These are phyloP conservation scores for Dendroctonus ponderosae DNA, from an alignment of 1,140 invertebrate genomes.

Conservation along the genomic window DNA sequence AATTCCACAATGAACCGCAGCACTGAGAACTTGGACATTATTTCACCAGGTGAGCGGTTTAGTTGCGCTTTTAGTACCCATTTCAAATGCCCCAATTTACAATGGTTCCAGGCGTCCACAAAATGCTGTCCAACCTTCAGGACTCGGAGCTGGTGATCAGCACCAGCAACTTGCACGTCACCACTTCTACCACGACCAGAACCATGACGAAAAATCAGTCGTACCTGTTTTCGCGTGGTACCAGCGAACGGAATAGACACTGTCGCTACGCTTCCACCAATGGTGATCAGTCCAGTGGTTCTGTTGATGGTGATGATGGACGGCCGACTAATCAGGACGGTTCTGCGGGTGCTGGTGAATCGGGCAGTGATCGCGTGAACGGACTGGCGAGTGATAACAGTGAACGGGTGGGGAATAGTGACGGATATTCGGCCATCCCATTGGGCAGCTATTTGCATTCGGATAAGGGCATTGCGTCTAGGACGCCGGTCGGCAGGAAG, in stretches of 20 bases:
- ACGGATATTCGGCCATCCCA: slow-evolving; percentile 36
- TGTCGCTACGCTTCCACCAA: slow-evolving; percentile 7
- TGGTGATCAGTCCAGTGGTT: not conserved
- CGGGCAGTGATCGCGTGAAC: not conserved
- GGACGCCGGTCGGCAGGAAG: slow-evolving; percentile 48
- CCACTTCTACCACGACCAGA: slow-evolving; percentile 8
- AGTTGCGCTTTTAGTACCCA: not conserved
- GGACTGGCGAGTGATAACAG: slow-evolving; percentile 5
- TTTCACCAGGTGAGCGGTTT: slow-evolving; percentile 48
- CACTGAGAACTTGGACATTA: slow-evolving; percentile 46
- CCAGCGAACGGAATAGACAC: slow-evolving; percentile 16
- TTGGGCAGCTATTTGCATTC: slow-evolving; percentile 48
- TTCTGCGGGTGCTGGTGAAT: not conserved
- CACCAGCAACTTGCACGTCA: slow-evolving; percentile 31
- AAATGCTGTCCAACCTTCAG: slow-evolving; percentile 58
- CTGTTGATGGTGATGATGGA: slow-evolving; percentile 10
- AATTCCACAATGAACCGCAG: slow-evolving; percentile 36
- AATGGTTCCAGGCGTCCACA: slow-evolving; percentile 52
- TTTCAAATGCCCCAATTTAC: not conserved
- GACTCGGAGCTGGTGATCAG: slow-evolving; percentile 50
- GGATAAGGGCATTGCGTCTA: slow-evolving; percentile 47
- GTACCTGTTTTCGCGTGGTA: slow-evolving; percentile 35
- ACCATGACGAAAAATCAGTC: slow-evolving; percentile 37
- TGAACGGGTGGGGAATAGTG: slow-evolving; percentile 12
- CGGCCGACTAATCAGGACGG: not conserved